Evolutionary conservation across 1,140 invertebrate species (phyloP), one percentile per base, ranked within the genome.

Genomic region (Magallana gigas): DNA sequence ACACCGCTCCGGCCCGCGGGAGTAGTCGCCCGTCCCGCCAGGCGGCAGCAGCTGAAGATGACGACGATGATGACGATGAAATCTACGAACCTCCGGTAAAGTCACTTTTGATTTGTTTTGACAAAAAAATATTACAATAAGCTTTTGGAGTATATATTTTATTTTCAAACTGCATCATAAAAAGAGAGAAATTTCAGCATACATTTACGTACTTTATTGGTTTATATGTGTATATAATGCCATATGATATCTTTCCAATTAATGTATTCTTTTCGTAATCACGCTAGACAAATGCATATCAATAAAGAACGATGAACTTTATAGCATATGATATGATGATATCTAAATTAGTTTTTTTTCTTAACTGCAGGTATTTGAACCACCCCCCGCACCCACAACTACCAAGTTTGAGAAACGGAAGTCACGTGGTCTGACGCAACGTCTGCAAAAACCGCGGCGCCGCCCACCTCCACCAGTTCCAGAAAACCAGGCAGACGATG

Each of bases 11-110:
- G 5, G 59, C 57, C 5, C 58, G 58, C 2, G 57, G 48, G 8
- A 83, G 29, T 4, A 29, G 80, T 29, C 59, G n/a, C 29, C 23
- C 57, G 12, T 57, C 12, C 12, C 59, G n/a, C 56, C 59, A 48
- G n/a, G 64, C 68, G 1, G 12, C 60, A 4, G 29, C 57, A 6
- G 57, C 12, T 2, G 87, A 84, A n/a, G 88, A 85, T 16, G 89
- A 88, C 16, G 90, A 91, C 4, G 90, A 91, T 8, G 90, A 90
- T 11, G 90, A 90, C 12, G 91, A 92, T 48, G 91, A 92, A 81
- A 88, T 92, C 56, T 92, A 92, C 60, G 88, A 87, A 71, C 87
- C 90, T 59, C 89, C 89, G 23, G 92, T 91, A 89, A 57, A 87
- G 36, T 48, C 36, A 48, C 5, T 4, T 5, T 4, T 48, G 3